phyloP scores from a whole-genome alignment of 2,888 invertebrate genomes.

The Agriotes lineatus region DNA sequence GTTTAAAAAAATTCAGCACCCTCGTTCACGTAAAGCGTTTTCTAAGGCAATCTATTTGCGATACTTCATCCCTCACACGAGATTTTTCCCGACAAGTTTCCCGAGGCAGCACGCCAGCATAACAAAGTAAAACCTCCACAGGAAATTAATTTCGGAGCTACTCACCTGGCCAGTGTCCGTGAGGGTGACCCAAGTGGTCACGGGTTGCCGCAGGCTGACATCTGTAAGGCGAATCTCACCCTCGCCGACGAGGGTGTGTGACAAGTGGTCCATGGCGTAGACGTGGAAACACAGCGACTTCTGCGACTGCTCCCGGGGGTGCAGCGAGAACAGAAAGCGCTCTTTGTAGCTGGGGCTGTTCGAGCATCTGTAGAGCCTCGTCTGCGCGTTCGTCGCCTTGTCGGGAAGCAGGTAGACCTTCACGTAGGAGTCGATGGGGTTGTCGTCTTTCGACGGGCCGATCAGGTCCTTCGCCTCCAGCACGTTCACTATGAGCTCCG shows the following conservation, averaged over 20 bases:
- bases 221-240: conserved; percentile 77
- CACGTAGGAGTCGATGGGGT: conserved; percentile 79
- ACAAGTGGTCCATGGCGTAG: conserved; percentile 74
- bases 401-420: conserved; percentile 82
- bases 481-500: conserved; percentile 76
- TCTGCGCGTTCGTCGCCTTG: conserved; percentile 76
- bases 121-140: too few species aligned
- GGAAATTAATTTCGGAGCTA: neutral
- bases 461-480: conserved; percentile 82
- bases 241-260: conserved; percentile 76
- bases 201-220: conserved; percentile 74
- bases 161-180: conserved; percentile 78
- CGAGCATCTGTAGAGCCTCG: conserved; percentile 76
- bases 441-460: conserved; percentile 71
- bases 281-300: conserved; percentile 77
- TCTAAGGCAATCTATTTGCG: too few species aligned
- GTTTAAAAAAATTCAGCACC: too few species aligned
- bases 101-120: too few species aligned
- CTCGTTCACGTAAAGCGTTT: too few species aligned
- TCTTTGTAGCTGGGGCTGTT: conserved; percentile 83
- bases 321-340: conserved; percentile 77
- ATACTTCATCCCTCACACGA: too few species aligned
- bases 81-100: too few species aligned
- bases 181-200: conserved; percentile 84
- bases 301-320: conserved; percentile 70